A percentile compares a stretch with the other conserved stretches of the same genome.
These are phyloP conservation scores for Suillia variegata DNA, from an alignment of 2,888 invertebrate species.

Conservation along the genomic window DNA sequence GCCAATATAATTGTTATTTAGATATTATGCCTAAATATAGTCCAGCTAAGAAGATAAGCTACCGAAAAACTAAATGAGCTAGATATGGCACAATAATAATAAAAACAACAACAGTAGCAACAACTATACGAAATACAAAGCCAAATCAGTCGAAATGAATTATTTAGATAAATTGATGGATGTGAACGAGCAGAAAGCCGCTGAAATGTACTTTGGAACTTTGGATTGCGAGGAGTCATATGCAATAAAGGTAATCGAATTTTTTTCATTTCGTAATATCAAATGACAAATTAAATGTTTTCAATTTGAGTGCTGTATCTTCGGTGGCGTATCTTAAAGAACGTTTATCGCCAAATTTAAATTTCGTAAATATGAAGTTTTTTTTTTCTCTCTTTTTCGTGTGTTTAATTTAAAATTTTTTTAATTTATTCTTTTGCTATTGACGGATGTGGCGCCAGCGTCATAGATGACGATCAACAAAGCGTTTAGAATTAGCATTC, in stretches of 20 bases:
- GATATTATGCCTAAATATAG: constrained; percentile 17
- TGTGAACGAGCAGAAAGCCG: too few species aligned
- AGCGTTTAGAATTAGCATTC: background rate
- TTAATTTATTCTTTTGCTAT: background rate
- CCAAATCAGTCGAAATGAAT: too few species aligned
- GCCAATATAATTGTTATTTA: constrained; percentile 19
- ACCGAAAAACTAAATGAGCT: constrained; percentile 4
- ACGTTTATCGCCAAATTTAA: too few species aligned
- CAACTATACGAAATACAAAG: background rate
- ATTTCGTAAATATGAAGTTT: background rate
- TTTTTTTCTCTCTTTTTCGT: background rate
- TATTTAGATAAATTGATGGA: too few species aligned
- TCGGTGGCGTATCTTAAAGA: too few species aligned
- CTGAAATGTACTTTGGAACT: too few species aligned
- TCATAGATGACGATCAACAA: background rate
- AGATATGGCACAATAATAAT: background rate
- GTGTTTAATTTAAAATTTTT: background rate
- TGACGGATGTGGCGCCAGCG: background rate
- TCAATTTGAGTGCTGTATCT: too few species aligned
- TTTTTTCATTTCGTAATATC: too few species aligned
- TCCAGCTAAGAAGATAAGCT: constrained; percentile 11
- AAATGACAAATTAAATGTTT: too few species aligned
- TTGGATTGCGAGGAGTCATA: too few species aligned
- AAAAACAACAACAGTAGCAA: too few species aligned
- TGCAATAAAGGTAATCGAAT: too few species aligned